Evolutionary conservation across 2,113 vertebrate genomes (phyloP).

Genomic region (Paracyprichromis sp.): DNA sequence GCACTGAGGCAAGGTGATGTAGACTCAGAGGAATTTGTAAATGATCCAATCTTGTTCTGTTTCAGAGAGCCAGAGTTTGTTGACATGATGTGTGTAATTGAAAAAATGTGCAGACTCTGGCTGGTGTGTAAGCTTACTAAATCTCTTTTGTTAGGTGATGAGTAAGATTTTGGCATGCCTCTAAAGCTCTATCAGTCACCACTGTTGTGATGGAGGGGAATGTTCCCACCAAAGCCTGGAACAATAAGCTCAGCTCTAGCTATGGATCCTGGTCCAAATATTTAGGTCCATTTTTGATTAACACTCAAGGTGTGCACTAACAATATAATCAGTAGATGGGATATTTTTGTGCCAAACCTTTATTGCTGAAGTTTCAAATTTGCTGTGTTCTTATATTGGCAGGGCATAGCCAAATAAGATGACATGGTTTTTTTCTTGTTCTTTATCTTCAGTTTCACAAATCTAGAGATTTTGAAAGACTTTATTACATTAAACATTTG

Average conservation of each 20-base stretch:
- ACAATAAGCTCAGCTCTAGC: conserved; percentile 41
- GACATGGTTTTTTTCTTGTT: background rate
- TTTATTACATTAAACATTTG: background rate
- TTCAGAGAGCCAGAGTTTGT: conserved; percentile 47
- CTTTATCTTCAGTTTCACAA: background rate
- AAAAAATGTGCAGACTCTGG: conserved; percentile 64
- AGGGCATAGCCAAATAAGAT: background rate
- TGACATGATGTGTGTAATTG: conserved; percentile 47
- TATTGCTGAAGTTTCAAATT: background rate
- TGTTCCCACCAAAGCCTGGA: conserved; percentile 51
- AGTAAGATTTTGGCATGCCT: conserved; percentile 49
- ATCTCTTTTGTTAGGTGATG: conserved; percentile 63
- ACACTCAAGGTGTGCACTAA: conserved; percentile 12
- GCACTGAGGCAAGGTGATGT: background rate
- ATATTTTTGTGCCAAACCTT: background rate
- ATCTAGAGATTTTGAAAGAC: background rate
- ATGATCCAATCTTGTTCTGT: conserved; percentile 27
- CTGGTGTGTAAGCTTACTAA: conserved; percentile 53
- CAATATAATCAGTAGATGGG: background rate
- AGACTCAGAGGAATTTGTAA: conserved; percentile 7
- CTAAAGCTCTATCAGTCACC: conserved; percentile 47
- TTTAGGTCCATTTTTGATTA: background rate
- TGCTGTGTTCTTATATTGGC: background rate
- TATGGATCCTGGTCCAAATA: conserved; percentile 26
- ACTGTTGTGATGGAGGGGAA: conserved; percentile 48